Evolutionary conservation across 1,140 invertebrate genomes (phyloP), one percentile per base, ranked within the genome.

Genomic region (Conus ventricosus): DNA sequence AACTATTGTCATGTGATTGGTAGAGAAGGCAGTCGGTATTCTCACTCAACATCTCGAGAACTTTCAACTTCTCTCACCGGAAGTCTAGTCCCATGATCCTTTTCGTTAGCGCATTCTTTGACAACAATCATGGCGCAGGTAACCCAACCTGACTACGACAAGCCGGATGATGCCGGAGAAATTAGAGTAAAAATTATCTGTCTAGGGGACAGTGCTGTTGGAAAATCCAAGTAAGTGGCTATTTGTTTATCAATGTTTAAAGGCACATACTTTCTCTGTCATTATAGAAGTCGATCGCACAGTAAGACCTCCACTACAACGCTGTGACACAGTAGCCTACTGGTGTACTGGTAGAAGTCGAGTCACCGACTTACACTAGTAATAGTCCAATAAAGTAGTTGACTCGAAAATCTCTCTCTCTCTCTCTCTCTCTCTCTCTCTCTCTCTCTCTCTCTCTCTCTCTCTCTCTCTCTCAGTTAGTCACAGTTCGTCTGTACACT

Each of bases 151-250:
- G 92, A 94, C 90, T 96, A 96, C 90, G 95, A 96, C 90, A 92
- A 95, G 88, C 90, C 90, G 54, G 94, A 93, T 17, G 94, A 92
- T 76, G 93, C 94, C 75, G 95, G 94, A 67, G 95, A 95, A 89
- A 91, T 95, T 51, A 94, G 95, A 91, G 95, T 96, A 10, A 96
- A 96, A 95, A 94, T 96, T 11, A 96, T 96, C 89, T 96, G 96
- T 89, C 91, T 96, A 10, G 96, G 96, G 25, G 96, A 96, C 92
- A 96, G 96, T 94, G 96, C 96, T 57, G 96, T 96, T n/a, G 96
- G 96, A 67, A 96, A 96, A 93, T 96, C 96, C 80, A 96, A 96
- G 96, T 96, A 94, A 92, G 20, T n/a, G 27, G 10, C 6, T 5
- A 20, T 83, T 53, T 15, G 39, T 55, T 83, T 54, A 60, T 82